Base-by-base conservation (phyloP, 2,113 vertebrate genomes). In the Poecilia latipinna region DNA sequence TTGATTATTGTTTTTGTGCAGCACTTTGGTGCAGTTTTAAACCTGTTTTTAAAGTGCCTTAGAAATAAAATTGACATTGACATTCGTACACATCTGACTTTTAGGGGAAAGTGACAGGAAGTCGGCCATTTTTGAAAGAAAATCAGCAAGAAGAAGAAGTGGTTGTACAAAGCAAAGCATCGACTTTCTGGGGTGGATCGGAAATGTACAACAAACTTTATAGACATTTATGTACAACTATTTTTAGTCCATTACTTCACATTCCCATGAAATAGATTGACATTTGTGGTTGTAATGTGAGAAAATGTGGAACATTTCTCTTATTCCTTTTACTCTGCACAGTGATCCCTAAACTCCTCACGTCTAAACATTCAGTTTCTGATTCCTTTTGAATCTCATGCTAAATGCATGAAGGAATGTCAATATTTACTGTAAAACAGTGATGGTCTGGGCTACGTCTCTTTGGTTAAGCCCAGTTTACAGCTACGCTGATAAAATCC, bases 361-460 rank as follows among this genome's bases (percentile, higher is more conserved):
- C 4, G 33, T 71, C 62, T 1, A 26, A 68, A 77, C 22, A 26
- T 22, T 15, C 17, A 51, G 13, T 10, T 2, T 63, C 37, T 51
- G 24, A 10, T 61, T 32, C 10, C 12, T 17, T 65, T 31, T 77
- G 57, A 60, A 6, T 48, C 7, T 51, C 12, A 28, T 67, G 57
- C 68, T 63, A 33, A 62, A 66, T 68, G 28, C 32, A 48, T 74
- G 26, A 8, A n/a, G 33, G 35, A 10, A 28, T 71, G 26, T 71
- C 33, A 32, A 42, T 64, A 2, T 62, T 63, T 4, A 54, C 61
- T 31, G 54, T 28, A 3, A 79, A 8, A 26, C 72, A 32, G 6
- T 71, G 65, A 44, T 74, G 68, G n/a, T 22, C 62, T n/a, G 54
- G 29, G 37, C 22, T 2, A n/a, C 24, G 28, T 51, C 22, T 3